A percentile compares a stretch with the other conserved stretches of the same genome.
Evolutionary conservation across 2,888 invertebrate species (phyloP).

Genomic region (Agonum fuliginosum): DNA sequence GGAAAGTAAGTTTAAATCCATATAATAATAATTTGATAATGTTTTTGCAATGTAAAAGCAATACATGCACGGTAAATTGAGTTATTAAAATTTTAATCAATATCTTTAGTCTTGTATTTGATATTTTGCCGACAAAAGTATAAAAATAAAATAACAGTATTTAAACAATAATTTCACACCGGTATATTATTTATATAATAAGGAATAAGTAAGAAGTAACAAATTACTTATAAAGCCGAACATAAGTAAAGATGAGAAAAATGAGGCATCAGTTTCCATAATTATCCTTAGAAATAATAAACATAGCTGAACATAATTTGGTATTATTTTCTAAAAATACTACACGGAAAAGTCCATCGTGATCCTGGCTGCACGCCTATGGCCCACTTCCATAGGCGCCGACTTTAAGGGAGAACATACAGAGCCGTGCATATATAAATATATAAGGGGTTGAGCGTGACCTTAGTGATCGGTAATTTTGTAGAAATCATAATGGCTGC

Average conservation of each 20-base stretch:
- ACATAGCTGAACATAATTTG: slow-evolving; percentile 23
- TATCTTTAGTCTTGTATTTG: too few relatives aligned
- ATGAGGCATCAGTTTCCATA: background rate
- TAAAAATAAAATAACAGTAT: background rate
- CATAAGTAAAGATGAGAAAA: background rate
- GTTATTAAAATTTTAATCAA: too few relatives aligned
- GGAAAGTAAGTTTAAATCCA: too few relatives aligned
- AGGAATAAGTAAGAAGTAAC: background rate
- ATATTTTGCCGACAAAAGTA: background rate
- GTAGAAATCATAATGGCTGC: too few relatives aligned
- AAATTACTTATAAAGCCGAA: background rate
- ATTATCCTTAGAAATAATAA: background rate
- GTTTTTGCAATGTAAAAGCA: too few relatives aligned
- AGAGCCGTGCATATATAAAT: too few relatives aligned
- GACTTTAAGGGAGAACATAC: too few relatives aligned
- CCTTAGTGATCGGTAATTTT: too few relatives aligned
- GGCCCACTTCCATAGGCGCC: slow-evolving; percentile 11
- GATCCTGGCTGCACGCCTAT: slow-evolving; percentile 15
- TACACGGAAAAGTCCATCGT: slow-evolving; percentile 11
- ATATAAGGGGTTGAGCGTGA: too few relatives aligned
- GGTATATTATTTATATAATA: background rate
- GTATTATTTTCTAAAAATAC: slow-evolving; percentile 35
- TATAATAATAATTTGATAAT: too few relatives aligned
- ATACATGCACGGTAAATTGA: too few relatives aligned
- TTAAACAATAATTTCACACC: background rate